phyloP scores from a whole-genome alignment of 2,888 invertebrate species.

The Agrenia bidenticulata region DNA sequence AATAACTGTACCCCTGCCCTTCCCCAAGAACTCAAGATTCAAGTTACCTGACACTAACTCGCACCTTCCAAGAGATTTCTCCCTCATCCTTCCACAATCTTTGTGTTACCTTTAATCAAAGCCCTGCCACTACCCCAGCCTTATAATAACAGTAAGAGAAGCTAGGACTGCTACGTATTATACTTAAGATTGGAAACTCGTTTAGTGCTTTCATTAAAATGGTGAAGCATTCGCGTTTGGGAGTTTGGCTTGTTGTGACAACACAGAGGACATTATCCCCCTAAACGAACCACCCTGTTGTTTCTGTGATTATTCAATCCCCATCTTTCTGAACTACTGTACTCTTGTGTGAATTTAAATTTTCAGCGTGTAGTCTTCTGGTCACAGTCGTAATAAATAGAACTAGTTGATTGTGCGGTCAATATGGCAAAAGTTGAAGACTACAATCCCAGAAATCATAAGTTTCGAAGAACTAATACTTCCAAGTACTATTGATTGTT shows the following conservation, averaged over 20 bases:
- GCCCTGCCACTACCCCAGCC: neutral
- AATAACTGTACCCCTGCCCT: constrained; percentile 7
- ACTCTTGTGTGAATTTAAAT: too few species aligned
- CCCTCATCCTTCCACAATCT: neutral
- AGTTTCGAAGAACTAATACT: neutral
- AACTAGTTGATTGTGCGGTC: neutral
- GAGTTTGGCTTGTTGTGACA: constrained; percentile 17
- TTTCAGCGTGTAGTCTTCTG: constrained; percentile 1
- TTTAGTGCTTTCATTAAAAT: neutral
- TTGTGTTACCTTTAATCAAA: neutral
- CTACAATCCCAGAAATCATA: neutral
- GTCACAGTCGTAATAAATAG: neutral
- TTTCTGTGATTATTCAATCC: neutral
- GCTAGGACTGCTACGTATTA: neutral
- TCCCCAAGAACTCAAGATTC: neutral
- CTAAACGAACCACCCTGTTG: neutral
- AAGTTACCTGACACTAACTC: neutral
- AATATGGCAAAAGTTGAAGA: neutral
- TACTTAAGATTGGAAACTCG: constrained; percentile 4
- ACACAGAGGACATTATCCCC: constrained; percentile 26
- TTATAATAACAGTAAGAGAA: neutral
- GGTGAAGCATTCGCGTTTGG: too few species aligned
- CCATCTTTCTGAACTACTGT: neutral
- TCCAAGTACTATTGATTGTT: too few species aligned
- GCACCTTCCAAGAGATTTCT: constrained; percentile 1